Percentiles rank a stretch among this genome's conserved stretches.
These are phyloP conservation scores for Antennarius striatus DNA, from an alignment of 2,113 vertebrate genomes.

Conservation along the genomic window DNA sequence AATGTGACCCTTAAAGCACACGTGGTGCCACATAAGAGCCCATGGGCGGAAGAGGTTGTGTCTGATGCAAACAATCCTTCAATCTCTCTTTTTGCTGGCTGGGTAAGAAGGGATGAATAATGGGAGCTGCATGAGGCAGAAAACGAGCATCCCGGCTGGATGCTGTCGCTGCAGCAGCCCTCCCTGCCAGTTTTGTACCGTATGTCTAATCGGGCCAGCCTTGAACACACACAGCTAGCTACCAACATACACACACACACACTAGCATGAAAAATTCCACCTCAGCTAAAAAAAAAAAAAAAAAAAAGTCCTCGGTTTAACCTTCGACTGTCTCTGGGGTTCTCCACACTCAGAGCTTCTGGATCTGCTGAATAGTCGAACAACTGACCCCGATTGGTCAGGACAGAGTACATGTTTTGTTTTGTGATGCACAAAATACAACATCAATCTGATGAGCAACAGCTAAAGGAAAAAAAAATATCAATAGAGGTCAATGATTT, in stretches of 20 bases:
- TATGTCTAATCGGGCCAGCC: neutral
- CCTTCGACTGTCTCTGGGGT: slow-evolving; percentile 49
- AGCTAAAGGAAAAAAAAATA: too few species aligned
- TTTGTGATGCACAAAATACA: too few species aligned
- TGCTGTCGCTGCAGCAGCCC: slow-evolving; percentile 25
- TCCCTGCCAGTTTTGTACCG: slow-evolving; percentile 24
- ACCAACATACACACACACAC: slow-evolving; percentile 7
- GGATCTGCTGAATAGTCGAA: slow-evolving; percentile 33
- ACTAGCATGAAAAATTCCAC: slow-evolving; percentile 49
- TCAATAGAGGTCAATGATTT: too few species aligned
- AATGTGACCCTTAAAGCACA: slow-evolving; percentile 12
- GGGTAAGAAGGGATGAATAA: slow-evolving; percentile 46
- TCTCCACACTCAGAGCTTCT: neutral
- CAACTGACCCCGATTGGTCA: too few species aligned
- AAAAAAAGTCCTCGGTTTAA: slow-evolving; percentile 37
- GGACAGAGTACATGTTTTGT: too few species aligned
- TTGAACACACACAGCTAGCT: slow-evolving; percentile 9
- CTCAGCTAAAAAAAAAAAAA: slow-evolving; percentile 49
- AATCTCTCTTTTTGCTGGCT: slow-evolving; percentile 2
- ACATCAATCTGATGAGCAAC: too few species aligned
- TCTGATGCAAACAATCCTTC: slow-evolving; percentile 28
- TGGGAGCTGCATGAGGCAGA: slow-evolving; percentile 52
- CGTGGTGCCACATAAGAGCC: neutral
- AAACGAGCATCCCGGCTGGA: slow-evolving; percentile 33
- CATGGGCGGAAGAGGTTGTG: neutral